A percentile compares a stretch with the other conserved stretches of the same genome.
Conservation (phyloP, 2,888 invertebrate species). For the Ypsolopha scabrella region DNA sequence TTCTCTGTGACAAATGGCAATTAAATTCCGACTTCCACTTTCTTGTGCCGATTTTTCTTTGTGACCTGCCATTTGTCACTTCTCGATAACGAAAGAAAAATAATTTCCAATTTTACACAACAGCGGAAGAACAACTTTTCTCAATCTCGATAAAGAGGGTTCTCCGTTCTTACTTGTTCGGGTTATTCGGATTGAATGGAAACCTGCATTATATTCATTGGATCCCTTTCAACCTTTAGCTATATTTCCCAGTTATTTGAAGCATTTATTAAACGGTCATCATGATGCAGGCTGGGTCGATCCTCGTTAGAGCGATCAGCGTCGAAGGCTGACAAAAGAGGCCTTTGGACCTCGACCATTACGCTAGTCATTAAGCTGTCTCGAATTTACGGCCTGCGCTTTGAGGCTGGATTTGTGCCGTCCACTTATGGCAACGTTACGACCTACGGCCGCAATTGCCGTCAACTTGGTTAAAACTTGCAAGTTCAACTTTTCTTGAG, state of each 20-base stretch:
- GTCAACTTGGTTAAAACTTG: conserved; percentile 7
- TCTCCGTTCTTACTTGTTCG: too few relatives aligned
- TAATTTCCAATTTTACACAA: too few relatives aligned
- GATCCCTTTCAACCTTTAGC: not conserved
- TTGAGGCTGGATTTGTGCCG: conserved; percentile 19
- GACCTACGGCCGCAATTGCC: conserved; percentile 9
- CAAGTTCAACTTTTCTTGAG: conserved; percentile 3
- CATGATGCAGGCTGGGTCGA: conserved; percentile 14
- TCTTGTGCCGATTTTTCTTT: conserved; percentile 2
- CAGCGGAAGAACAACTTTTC: too few relatives aligned
- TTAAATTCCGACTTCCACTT: conserved; percentile 28
- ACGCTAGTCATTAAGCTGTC: conserved; percentile 34
- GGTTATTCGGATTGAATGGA: too few relatives aligned
- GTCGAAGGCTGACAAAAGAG: conserved; percentile 27
- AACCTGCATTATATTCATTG: too few relatives aligned
- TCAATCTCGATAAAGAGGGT: too few relatives aligned
- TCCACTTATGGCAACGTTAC: conserved; percentile 4
- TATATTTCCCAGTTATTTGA: not conserved
- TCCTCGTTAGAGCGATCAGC: conserved; percentile 19
- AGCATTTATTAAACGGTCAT: conserved; percentile 12
- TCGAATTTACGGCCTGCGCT: conserved; percentile 25
- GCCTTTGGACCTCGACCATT: conserved; percentile 27
- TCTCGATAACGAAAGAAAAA: too few relatives aligned
- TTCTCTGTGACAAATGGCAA: conserved; percentile 46
- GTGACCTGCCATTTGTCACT: not conserved